Evolutionary conservation across 2,888 invertebrate genomes (phyloP), one percentile per base, ranked within the genome.

Genomic region (Drosophila siamana): DNA sequence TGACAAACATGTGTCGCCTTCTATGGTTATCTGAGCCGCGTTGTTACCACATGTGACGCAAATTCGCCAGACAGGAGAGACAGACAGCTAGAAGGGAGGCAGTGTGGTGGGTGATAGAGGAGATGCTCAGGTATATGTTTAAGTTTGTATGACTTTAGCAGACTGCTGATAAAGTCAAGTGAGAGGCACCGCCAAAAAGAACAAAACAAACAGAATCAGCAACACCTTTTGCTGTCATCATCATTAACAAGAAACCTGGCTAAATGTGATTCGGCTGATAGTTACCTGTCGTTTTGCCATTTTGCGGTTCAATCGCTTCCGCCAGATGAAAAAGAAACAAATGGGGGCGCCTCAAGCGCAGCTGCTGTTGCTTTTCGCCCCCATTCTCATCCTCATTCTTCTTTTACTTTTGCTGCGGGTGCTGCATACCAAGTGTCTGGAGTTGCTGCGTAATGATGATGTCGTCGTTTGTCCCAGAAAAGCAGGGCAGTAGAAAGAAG

Each of bases 221-320:
- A 75, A 48, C 59, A 56, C 40, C 63, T 63, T 47, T 38, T 24
- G 60, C 50, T 70, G 72, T 76, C 65, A 76, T 74, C 74, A 74
- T 76, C 77, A 76, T 76, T 74, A 71, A 62, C 61, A 71, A 48
- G 24, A 48, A 71, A 48, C 56, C 54, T 59, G 43, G 36, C 43
- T 9, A 30, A 59, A 55, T 56, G 38, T 57, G 56, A 74, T 62
- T 74, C 70, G 50, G 51, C 71, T 55, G 51, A 65, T 55, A 65
- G 51, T 62, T 65, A 59, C n/a, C 54, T 41, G 50, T 67, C 47
- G 38, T 22, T 60, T 38, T 8, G 54, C 33, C 66, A 56, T 62
- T 74, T 60, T 47, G 55, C 43, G 72, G 72, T 66, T 74, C 77
- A 65, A 76, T 74, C 61, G 57, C 59, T 59, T 74, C 57, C 57